A percentile compares a stretch with the other conserved stretches of the same genome.
These are phyloP conservation scores for Papilio polytes DNA, from an alignment of 1,140 invertebrate genomes.

Conservation along the genomic window DNA sequence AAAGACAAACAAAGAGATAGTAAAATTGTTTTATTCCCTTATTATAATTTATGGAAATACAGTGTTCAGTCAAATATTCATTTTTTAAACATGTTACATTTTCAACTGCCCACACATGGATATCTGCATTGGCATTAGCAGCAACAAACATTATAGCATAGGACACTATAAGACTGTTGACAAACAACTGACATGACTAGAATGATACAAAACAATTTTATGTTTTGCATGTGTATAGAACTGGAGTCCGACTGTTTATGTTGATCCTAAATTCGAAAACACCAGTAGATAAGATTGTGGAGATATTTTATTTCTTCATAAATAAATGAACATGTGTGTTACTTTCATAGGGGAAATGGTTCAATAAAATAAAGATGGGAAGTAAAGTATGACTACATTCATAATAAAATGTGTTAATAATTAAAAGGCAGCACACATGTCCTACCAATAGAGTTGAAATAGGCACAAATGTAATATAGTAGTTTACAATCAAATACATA, in stretches of 20 bases:
- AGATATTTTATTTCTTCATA: conserved; percentile 31
- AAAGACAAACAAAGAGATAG: too few species aligned
- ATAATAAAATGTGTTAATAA: background rate
- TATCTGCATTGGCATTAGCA: too few species aligned
- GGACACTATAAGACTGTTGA: too few species aligned
- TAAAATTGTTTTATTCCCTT: too few species aligned
- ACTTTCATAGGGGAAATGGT: background rate
- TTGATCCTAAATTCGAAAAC: background rate
- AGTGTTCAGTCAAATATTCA: too few species aligned
- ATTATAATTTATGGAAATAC: too few species aligned
- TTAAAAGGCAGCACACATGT: conserved; percentile 3
- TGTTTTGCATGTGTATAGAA: background rate
- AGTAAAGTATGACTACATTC: background rate
- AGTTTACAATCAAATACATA: conserved; percentile 54
- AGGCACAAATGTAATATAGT: conserved; percentile 12
- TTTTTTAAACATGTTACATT: too few species aligned
- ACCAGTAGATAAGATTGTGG: background rate
- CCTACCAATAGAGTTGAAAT: background rate
- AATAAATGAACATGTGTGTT: conserved; percentile 37
- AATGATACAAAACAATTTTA: too few species aligned
- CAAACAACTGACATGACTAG: too few species aligned
- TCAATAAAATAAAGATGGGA: background rate
- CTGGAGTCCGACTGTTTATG: too few species aligned
- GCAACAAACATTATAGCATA: too few species aligned
- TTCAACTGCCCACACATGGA: too few species aligned